A percentile compares a stretch with the other conserved stretches of the same genome.
Conservation (phyloP, 2,797 vertebrate species). For the Avahi laniger region DNA sequence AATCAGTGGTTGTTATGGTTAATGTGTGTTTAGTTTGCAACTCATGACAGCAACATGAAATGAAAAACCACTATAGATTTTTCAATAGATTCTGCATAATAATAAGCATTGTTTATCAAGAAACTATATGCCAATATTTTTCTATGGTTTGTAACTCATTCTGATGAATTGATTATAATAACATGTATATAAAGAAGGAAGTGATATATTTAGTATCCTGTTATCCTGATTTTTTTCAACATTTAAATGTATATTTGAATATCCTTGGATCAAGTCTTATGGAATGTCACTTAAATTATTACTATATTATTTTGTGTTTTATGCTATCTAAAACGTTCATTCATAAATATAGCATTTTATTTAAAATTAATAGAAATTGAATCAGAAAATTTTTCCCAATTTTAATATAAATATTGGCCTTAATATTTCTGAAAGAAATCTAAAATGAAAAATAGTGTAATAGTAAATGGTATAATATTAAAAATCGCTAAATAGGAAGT, state of each 20-base stretch:
- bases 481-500: not conserved
- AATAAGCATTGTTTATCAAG: not conserved
- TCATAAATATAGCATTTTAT: not conserved
- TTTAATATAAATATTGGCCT: not conserved
- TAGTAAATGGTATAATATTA: not conserved
- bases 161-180: not conserved
- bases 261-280: not conserved
- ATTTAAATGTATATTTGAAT: not conserved
- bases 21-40: conserved; percentile 36
- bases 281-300: not conserved
- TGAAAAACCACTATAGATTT: not conserved
- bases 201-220: not conserved
- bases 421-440: not conserved
- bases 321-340: not conserved
- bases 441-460: not conserved
- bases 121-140: not conserved
- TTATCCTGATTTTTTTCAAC: not conserved
- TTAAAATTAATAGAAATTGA: not conserved
- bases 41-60: not conserved
- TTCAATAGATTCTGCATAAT: not conserved
- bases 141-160: not conserved
- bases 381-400: not conserved
- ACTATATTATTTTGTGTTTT: not conserved
- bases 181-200: not conserved
- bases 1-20: not conserved